Conservation (phyloP, 2,797 vertebrate species). For the Buceros bicornis region DNA sequence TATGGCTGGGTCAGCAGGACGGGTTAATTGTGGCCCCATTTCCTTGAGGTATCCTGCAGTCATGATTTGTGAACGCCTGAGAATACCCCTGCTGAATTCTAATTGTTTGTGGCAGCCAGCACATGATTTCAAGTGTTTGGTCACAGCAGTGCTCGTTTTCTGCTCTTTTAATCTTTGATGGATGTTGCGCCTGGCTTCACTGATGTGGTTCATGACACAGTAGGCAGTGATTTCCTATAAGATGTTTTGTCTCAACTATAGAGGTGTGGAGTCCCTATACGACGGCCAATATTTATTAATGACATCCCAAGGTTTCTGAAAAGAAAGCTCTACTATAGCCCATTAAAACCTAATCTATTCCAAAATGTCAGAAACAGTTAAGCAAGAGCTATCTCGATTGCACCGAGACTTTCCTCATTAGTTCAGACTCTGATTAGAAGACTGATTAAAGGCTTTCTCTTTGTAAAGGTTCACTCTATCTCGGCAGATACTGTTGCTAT, state of each 20-base stretch:
- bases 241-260: slow-evolving; percentile 69
- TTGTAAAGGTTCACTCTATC: slow-evolving; percentile 58
- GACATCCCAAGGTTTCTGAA: slow-evolving; percentile 57
- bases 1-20: slow-evolving; percentile 35
- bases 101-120: slow-evolving; percentile 76
- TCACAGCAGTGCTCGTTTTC: slow-evolving; percentile 77
- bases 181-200: slow-evolving; percentile 74
- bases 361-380: slow-evolving; percentile 59
- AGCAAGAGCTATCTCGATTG: neutral
- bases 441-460: slow-evolving; percentile 54
- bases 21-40: slow-evolving; percentile 69
- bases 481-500: slow-evolving; percentile 29
- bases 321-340: slow-evolving; percentile 2
- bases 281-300: slow-evolving; percentile 68
- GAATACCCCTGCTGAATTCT: slow-evolving; percentile 74
- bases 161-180: slow-evolving; percentile 79
- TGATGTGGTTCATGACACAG: slow-evolving; percentile 65
- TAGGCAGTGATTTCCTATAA: slow-evolving; percentile 72
- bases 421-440: slow-evolving; percentile 57
- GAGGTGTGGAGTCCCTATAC: slow-evolving; percentile 52
- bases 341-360: slow-evolving; percentile 67
- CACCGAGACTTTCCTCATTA: slow-evolving; percentile 40
- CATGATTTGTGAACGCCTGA: slow-evolving; percentile 71
- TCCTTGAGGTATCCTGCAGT: slow-evolving; percentile 56
- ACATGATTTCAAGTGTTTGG: slow-evolving; percentile 76